Evolutionary conservation across 1,140 invertebrate genomes (phyloP), one percentile per base, ranked within the genome.

Genomic region (Hirudo medicinalis): DNA sequence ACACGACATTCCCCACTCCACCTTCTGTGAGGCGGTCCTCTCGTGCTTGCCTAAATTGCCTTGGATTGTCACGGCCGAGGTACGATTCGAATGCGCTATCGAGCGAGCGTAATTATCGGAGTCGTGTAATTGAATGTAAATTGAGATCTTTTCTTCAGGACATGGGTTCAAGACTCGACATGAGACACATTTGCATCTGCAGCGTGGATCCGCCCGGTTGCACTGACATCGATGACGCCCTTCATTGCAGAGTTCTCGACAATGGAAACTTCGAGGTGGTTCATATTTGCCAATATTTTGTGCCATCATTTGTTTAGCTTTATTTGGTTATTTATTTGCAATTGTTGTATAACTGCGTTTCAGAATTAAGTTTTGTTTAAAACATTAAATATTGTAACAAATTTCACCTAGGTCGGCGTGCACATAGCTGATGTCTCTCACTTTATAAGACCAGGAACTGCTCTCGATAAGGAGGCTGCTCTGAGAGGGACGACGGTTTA

Each of bases 191-290:
- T 11, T 86, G 88, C 77, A 88, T 99, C 49, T 98, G 94, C 78
- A 97, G 94, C 2, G 95, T 99, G 0, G 96, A 99, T 86, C 96
- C 96, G 32, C 93, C 93, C 1, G 95, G 95, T 0, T 99, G 96
- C 83, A 99, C 96, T 2, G 96, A 99, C 81, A 99, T 99, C 75
- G 97, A 99, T 82, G 97, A 99, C 83, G 96, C 96, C 0, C 82
- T 99, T 0, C 97, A 99, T 82, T 97, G 92, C 77, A 83, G 87
- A 55, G 78, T 85, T 43, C 79, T 95, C 22, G 83, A 85, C 0
- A 89, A 90, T 80, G 88, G 87, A 5, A 91, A 91, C 75, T 85
- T 86, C 49, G 89, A 95, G 83, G 90, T 85, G 72, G 68, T 17
- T 9, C 3, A 49, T 11, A 5, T 11, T 36, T 36, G 2, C 32